Percentiles rank a stretch among this genome's conserved stretches.
These are phyloP conservation scores for Chelonia mydas DNA, from an alignment of 2,797 vertebrate species.

Conservation along the genomic window DNA sequence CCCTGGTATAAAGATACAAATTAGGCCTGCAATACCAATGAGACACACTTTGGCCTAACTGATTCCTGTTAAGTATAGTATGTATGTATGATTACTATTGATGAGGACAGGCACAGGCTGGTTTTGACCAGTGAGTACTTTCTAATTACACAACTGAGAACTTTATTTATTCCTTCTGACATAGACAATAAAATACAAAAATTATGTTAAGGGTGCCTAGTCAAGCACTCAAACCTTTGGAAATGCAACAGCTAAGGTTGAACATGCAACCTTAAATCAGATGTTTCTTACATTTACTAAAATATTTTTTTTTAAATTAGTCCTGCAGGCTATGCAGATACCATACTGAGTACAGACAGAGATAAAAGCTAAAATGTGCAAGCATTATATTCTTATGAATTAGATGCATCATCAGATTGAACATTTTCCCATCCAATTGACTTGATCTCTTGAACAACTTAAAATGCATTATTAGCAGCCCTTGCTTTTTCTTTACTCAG, in stretches of 20 bases:
- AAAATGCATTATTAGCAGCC: background rate
- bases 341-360: background rate
- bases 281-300: background rate
- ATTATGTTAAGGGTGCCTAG: rapidly evolving
- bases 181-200: background rate
- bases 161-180: background rate
- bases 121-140: background rate
- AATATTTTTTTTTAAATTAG: background rate
- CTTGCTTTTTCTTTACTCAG: background rate
- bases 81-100: background rate
- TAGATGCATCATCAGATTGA: background rate
- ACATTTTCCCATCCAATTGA: background rate
- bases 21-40: background rate
- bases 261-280: rapidly evolving
- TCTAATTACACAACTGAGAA: background rate
- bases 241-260: background rate
- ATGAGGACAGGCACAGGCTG: background rate
- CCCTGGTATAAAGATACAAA: background rate
- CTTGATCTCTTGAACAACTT: background rate
- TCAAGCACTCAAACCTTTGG: background rate
- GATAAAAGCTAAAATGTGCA: background rate
- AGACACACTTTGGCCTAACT: background rate
- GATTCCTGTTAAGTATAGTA: rapidly evolving
- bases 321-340: background rate
- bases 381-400: background rate